These are phyloP conservation scores for Ophioderma brevispina DNA, from an alignment of 35 echinoderm and acorn worm species.

Conservation along the genomic window DNA sequence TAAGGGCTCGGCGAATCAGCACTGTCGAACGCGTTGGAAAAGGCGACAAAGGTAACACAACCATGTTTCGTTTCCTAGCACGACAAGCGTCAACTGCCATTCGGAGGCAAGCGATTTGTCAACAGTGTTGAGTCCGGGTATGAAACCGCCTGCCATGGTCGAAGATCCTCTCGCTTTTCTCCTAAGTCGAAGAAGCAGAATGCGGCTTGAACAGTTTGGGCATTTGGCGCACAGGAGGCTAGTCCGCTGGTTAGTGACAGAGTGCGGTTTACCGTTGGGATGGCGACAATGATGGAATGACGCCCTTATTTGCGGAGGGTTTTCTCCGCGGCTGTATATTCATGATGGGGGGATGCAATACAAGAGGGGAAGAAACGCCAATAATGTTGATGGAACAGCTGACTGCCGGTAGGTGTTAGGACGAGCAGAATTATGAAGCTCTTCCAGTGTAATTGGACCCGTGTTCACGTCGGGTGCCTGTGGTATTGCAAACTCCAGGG, in stretches of 20 bases:
- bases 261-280: slow-evolving; percentile 18
- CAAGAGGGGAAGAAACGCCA: slow-evolving; percentile 12
- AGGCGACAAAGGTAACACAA: no score
- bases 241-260: slow-evolving; percentile 7
- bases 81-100: no score
- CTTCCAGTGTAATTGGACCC: slow-evolving; percentile 1
- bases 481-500: background rate
- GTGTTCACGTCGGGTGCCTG: slow-evolving; percentile 10
- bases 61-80: no score
- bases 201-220: background rate
- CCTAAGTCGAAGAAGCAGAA: slow-evolving; percentile 11
- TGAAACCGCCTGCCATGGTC: slow-evolving; percentile 19
- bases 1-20: no score
- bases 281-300: slow-evolving; percentile 17
- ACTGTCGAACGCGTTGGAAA: no score
- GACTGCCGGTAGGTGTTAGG: background rate
- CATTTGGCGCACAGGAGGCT: slow-evolving; percentile 22
- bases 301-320: slow-evolving; percentile 31
- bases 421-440: background rate
- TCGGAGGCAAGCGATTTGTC: no score
- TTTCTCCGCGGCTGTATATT: background rate
- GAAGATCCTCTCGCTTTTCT: background rate
- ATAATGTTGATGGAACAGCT: slow-evolving; percentile 7
- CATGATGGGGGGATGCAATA: slow-evolving; percentile 13
- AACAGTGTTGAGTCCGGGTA: background rate